Conservation (phyloP, 2,888 invertebrate species). For the Drosophila engyochracea region DNA sequence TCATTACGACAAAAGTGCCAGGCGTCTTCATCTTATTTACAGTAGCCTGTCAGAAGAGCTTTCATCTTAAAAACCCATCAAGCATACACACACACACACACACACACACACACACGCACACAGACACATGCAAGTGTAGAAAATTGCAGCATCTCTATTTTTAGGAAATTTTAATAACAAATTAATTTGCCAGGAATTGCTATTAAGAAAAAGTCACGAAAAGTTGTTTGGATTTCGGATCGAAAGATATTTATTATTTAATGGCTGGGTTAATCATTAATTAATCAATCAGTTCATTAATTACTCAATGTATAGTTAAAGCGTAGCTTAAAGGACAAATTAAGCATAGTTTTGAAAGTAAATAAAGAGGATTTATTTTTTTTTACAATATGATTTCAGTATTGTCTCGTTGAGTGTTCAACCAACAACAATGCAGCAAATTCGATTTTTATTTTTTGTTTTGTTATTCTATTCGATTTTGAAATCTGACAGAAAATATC, state of each 20-base stretch:
- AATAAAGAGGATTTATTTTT: not conserved
- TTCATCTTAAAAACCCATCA: conserved; percentile 30
- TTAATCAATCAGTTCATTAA: not conserved
- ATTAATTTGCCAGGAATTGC: not conserved
- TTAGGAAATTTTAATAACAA: conserved; percentile 5
- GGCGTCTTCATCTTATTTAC: conserved; percentile 38
- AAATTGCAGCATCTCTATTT: conserved; percentile 2
- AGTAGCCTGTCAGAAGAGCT: conserved; percentile 30
- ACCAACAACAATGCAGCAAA: not conserved
- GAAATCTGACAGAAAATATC: not conserved
- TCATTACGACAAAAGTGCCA: conserved; percentile 54
- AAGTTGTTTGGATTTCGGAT: not conserved
- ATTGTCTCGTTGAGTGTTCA: not conserved
- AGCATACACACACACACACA: not conserved
- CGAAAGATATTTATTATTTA: not conserved
- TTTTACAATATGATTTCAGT: not conserved
- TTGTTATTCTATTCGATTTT: not conserved
- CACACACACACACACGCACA: not conserved
- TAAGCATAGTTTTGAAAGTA: not conserved
- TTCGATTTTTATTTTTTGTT: not conserved
- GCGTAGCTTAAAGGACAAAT: not conserved
- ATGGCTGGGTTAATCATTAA: too few relatives aligned
- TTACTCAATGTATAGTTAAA: not conserved
- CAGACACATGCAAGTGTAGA: not conserved
- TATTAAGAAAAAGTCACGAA: not conserved